phyloP scores from a whole-genome alignment of 2,888 invertebrate genomes.

The Lathronympha strigana region DNA sequence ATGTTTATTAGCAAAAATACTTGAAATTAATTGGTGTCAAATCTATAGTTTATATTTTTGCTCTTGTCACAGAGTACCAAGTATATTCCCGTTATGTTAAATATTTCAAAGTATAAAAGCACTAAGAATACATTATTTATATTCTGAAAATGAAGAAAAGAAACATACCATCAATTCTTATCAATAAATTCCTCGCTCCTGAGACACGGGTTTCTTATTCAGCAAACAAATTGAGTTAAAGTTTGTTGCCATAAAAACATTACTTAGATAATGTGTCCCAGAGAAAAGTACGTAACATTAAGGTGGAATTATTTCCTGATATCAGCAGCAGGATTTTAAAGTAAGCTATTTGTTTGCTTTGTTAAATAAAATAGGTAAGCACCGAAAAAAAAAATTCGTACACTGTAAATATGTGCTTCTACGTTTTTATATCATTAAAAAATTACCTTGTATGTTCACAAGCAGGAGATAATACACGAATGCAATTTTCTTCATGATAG shows the following conservation, averaged over 20 bases:
- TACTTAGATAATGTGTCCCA: slow-evolving; percentile 16
- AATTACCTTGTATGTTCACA: slow-evolving; percentile 62
- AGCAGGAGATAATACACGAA: slow-evolving; percentile 59
- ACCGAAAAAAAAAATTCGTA: too few species aligned
- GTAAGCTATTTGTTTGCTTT: too few species aligned
- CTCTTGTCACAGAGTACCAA: too few species aligned
- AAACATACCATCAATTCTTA: slow-evolving; percentile 8
- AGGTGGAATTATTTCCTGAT: background rate
- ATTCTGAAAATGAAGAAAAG: background rate
- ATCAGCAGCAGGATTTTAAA: background rate
- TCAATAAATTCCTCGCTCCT: slow-evolving; percentile 27
- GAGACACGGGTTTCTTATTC: slow-evolving; percentile 27
- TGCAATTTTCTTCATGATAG: slow-evolving; percentile 56
- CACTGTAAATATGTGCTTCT: too few species aligned
- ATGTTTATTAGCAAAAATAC: too few species aligned
- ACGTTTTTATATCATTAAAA: background rate
- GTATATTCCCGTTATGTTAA: too few species aligned
- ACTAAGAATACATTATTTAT: too few species aligned
- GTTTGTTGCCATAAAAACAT: slow-evolving; percentile 34
- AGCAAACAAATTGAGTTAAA: slow-evolving; percentile 31
- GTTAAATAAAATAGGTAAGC: too few species aligned
- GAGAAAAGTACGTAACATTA: background rate
- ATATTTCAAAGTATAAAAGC: too few species aligned
- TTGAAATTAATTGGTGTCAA: too few species aligned
- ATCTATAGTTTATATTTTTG: too few species aligned